Evolutionary conservation across 1,140 invertebrate genomes (phyloP), one percentile per base, ranked within the genome.

Genomic region (Ephestia elutella): DNA sequence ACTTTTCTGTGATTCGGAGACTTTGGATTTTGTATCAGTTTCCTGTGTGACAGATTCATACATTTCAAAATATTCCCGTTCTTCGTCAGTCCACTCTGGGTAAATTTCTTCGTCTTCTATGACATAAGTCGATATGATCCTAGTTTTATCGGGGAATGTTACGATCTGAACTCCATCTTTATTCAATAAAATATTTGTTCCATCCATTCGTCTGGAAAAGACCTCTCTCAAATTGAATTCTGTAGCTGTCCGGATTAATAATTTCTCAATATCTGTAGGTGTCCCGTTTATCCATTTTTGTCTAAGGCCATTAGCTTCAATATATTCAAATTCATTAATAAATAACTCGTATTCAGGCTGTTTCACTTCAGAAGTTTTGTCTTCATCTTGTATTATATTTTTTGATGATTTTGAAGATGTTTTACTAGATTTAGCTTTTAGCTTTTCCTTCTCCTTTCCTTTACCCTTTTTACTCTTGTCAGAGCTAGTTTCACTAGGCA

Each of bases 181-280:
- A 77, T 89, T 89, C 21, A 90, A 67, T 38, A 91, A 75, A 57
- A 73, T 87, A 71, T 80, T 82, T 20, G 89, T 91, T 18, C 90
- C 90, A 73, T 91, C 90, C 65, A 81, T 89, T 20, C 90, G 82
- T 21, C 81, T 80, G 20, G 82, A 86, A 71, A 89, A 91, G 70
- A 90, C 78, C 80, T 91, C 90, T 57, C 88, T 81, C 32, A 86
- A 66, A 64, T 86, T 82, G 79, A 87, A 90, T 75, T 91, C 87
- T 32, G 87, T 90, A 13, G 82, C 85, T 35, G 82, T 86, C 59
- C 83, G 87, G 59, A 88, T 81, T 21, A 90, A 72, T 60, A 91
- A 75, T 75, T 85, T 88, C 78, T 90, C 86, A 56, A 82, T 77
- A 56, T 86, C 65, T 55, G 56, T 57, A 19, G 65, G 32, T 13